Base-by-base conservation (phyloP, 1,140 invertebrate species). In the Scaptodrosophila lebanonensis region DNA sequence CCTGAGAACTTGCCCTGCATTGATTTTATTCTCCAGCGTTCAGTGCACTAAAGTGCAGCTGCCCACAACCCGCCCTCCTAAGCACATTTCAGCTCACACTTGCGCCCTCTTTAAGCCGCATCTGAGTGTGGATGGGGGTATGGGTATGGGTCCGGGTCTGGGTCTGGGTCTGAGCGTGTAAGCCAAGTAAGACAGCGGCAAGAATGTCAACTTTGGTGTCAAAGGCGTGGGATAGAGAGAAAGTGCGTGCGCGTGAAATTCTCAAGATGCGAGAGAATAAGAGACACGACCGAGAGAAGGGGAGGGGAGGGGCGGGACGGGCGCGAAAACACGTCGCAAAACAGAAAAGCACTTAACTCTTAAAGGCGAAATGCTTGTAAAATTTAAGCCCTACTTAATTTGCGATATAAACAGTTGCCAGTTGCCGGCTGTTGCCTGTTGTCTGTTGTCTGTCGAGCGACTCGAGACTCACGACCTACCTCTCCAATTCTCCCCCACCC, bases 341-440 rank as follows among this genome's bases (percentile, higher is more conserved):
- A 51, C 64, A 65, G 73, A 77, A 76, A 77, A 79, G 73, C 73
- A 77, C 73, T 77, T 77, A 77, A 79, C 73, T 77, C 73, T 77
- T 77, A 77, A 77, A 77, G 73, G 64, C 73, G 73, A 77, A 77
- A 77, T 77, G 75, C 73, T 77, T 77, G 73, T 77, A 77, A 77
- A 77, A 77, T 77, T 77, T 77, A 77, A 77, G 73, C 73, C 68
- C 73, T 77, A 79, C 73, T 77, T 77, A 79, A 77, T 77, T 77
- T 77, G 69, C 68, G 68, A 77, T 79, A 77, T 79, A 79, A 77
- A 77, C 73, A 77, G 79, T 79, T 77, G 73, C 73, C 68, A 54
- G 44, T 48, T 58, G 67, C 51, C 13, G 32, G 13, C 13, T n/a
- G n/a, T n/a, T n/a, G n/a, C n/a, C n/a, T n/a, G n/a, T n/a, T n/a